A percentile compares a stretch with the other conserved stretches of the same genome.
Evolutionary conservation across 2,797 vertebrate species (phyloP).

Genomic region (Pangasius djambal): DNA sequence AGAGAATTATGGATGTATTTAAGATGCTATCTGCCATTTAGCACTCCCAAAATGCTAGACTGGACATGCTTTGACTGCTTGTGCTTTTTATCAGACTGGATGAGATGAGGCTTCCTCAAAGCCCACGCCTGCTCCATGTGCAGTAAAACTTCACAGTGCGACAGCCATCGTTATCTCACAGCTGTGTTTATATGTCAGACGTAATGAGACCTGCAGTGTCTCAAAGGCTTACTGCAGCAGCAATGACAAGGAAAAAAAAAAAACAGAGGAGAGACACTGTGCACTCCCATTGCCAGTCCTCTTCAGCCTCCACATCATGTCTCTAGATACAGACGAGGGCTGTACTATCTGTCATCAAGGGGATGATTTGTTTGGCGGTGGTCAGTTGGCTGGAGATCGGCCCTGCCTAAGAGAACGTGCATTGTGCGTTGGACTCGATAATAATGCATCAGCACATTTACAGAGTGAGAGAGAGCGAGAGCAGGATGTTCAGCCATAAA

Average conservation of each 20-base stretch:
- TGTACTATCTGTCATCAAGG: constrained; percentile 28
- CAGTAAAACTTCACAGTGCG: constrained; percentile 35
- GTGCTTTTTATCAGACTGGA: neutral
- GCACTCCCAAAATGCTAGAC: constrained; percentile 41
- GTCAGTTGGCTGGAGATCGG: constrained; percentile 20
- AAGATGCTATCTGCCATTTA: constrained; percentile 39
- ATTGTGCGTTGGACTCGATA: constrained; percentile 30
- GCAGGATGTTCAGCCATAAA: constrained; percentile 66
- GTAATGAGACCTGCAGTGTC: constrained; percentile 58
- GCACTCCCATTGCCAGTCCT: neutral
- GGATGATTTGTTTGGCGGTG: constrained; percentile 35
- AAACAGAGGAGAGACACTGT: neutral
- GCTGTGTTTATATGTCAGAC: constrained; percentile 54
- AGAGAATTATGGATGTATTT: constrained; percentile 18
- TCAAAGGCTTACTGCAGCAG: constrained; percentile 83
- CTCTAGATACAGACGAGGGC: constrained; percentile 11
- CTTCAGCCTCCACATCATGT: constrained; percentile 18
- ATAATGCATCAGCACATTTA: constrained; percentile 54
- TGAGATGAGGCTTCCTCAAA: neutral
- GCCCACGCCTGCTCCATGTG: constrained; percentile 30
- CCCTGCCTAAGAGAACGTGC: constrained; percentile 37
- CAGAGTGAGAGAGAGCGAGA: constrained; percentile 43
- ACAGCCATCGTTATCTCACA: constrained; percentile 49
- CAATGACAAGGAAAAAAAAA: constrained; percentile 68
- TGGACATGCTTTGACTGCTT: constrained; percentile 28